Base-by-base conservation (phyloP, 2,797 vertebrate species). In the Tragelaphus eurycerus region DNA sequence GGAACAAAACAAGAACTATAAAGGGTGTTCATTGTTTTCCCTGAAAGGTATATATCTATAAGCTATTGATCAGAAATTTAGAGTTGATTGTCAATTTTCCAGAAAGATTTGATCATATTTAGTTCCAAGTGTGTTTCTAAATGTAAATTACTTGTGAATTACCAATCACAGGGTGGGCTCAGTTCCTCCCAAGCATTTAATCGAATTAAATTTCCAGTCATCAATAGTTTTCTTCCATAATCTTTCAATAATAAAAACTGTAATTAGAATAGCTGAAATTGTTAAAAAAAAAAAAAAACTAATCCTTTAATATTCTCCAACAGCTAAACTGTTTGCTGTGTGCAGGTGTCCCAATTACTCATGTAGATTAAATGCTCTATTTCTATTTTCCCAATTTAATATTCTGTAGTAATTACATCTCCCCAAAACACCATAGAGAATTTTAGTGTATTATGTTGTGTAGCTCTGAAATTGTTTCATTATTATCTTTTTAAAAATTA, bases 351-450 rank as follows among this genome's bases (percentile, higher is more conserved):
- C 57, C 57, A n/a, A 84, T 96, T 93, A 92, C 55, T 92, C 48
- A 67, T 83, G 67, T 74, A 86, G 76, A 97, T 74, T 82, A 97
- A 93, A 14, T 67, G 15, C 34, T 89, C n/a, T 86, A 27, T 86
- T 96, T 94, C 67, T 93, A 34, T 88, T 97, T 97, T 95, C 85
- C 46, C 43, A 79, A 86, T 74, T 95, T 95, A 92, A 81, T 95
- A 89, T 96, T 97, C 85, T 78, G 7, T 76, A 86, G 46, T 93
- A 95, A 95, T 92, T 97, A 81, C 31, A 92, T 57, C 15, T 93
- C 21, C 86, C 46, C 52, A 34, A 89, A 78, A 88, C 57, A 95
- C 43, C 13, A 86, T 48, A 71, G 87, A 79, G 27, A 97, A 86
- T 96, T 96, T 82, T 90, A 90, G 90, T 92, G 60, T 81, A 79